Conservation (phyloP, 2,888 invertebrate genomes). For the Megalurothrips usitatus region DNA sequence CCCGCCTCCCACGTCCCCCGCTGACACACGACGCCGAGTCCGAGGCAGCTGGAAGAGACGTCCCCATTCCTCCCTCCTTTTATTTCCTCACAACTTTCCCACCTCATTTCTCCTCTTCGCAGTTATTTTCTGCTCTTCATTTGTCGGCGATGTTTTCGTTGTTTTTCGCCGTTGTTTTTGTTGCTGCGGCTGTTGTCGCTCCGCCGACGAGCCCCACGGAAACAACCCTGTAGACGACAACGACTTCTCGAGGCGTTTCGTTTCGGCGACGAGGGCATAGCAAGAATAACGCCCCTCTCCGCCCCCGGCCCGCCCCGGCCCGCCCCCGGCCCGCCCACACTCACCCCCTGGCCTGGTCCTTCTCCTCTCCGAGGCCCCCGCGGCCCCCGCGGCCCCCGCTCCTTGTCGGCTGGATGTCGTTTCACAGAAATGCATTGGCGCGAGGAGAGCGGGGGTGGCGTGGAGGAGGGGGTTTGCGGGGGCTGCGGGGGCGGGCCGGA, state of each 20-base stretch:
- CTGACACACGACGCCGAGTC: too few species aligned
- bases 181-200: background rate
- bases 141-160: too few species aligned
- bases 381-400: background rate
- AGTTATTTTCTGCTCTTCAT: too few species aligned
- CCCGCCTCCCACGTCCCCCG: too few species aligned
- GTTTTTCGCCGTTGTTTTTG: too few species aligned
- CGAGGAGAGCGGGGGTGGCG: background rate
- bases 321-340: background rate
- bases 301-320: background rate
- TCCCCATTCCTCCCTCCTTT: too few species aligned
- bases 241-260: slow-evolving; percentile 4
- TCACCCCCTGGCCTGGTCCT: background rate
- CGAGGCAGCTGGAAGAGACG: too few species aligned
- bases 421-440: slow-evolving; percentile 24
- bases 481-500: background rate
- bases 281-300: background rate
- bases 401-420: slow-evolving; percentile 15
- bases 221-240: background rate
- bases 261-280: slow-evolving; percentile 4
- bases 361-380: background rate
- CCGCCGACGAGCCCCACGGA: background rate
- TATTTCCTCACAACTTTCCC: too few species aligned
- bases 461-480: background rate
- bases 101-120: too few species aligned